Base-by-base conservation (phyloP, 2,888 invertebrate genomes). In the Tenthredo livida region DNA sequence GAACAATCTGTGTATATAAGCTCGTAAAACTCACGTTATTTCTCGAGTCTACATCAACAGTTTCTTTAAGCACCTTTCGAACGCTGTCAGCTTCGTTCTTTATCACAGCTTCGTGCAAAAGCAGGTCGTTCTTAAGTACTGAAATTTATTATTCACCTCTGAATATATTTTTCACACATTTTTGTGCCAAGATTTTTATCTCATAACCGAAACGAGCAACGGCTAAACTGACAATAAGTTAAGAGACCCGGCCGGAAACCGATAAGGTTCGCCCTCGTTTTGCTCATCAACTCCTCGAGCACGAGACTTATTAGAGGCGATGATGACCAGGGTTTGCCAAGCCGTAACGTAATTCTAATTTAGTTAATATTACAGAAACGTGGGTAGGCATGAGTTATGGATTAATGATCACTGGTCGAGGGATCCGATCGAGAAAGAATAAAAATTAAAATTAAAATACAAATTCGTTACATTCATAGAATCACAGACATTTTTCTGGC, bases 51-150 rank as follows among this genome's bases (percentile, higher is more conserved):
- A 96, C 95, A 90, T 96, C 96, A 40, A 96, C 95, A 0, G 95
- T 96, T 87, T 96, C 95, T 89, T 94, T 94, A 84, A 96, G 94
- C 12, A 96, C 95, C 90, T 95, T 95, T 77, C 95, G 93, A 25
- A 96, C 96, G 0, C 95, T 95, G 2, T 95, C 96, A 0, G 96
- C 94, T 90, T 96, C 96, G 90, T 96, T 96, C 92, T 96, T 96
- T 91, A 96, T 96, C 50, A 96, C 96, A 2, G 96, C 96, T 90
- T 96, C 96, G 91, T 96, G 96, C 0, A 96, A 94, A 2, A 96
- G 94, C 70, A 96, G 93, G 90, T 96, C 96, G 90, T 96, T 96
- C 89, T 96, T 95, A 89, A 96, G 95, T 83, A 92, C 93, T 94
- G 87, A 78, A 88, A 88, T 61, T 61, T 29, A 50, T 77, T 77